These are phyloP conservation scores for Schizaphis graminum DNA, from an alignment of 2,888 invertebrate genomes.

Conservation along the genomic window DNA sequence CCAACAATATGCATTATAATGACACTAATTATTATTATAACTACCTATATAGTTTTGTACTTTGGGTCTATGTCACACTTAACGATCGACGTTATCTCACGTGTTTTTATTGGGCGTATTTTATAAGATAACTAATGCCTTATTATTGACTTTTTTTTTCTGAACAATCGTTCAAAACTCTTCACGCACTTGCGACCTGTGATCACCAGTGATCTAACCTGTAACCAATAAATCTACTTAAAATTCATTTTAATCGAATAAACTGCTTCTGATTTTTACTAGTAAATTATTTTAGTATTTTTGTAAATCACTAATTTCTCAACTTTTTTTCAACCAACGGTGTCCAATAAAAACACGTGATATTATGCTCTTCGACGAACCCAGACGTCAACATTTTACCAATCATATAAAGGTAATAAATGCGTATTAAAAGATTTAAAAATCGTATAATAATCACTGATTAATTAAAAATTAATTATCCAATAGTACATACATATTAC, in stretches of 20 bases:
- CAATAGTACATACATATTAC: background rate
- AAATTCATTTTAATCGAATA: background rate
- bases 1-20: background rate
- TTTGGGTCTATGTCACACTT: slow-evolving; percentile 42
- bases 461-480: background rate
- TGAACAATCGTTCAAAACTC: slow-evolving; percentile 36
- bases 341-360: slow-evolving; percentile 43
- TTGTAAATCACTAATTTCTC: background rate
- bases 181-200: slow-evolving; percentile 12
- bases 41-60: slow-evolving; percentile 2
- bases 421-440: background rate
- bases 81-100: slow-evolving; percentile 45
- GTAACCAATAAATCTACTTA: background rate
- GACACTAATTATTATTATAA: slow-evolving; percentile 20
- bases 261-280: background rate
- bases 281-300: background rate
- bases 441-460: background rate
- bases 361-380: slow-evolving; percentile 65
- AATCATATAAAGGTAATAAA: slow-evolving; percentile 57
- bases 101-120: slow-evolving; percentile 58
- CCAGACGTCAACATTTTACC: slow-evolving; percentile 58
- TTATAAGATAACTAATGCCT: slow-evolving; percentile 47
- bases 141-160: slow-evolving; percentile 46
- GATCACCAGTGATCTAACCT: slow-evolving; percentile 11
- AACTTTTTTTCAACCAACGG: background rate